These are phyloP conservation scores for Callimorpha dominula DNA, from an alignment of 2,888 invertebrate species.

Conservation along the genomic window DNA sequence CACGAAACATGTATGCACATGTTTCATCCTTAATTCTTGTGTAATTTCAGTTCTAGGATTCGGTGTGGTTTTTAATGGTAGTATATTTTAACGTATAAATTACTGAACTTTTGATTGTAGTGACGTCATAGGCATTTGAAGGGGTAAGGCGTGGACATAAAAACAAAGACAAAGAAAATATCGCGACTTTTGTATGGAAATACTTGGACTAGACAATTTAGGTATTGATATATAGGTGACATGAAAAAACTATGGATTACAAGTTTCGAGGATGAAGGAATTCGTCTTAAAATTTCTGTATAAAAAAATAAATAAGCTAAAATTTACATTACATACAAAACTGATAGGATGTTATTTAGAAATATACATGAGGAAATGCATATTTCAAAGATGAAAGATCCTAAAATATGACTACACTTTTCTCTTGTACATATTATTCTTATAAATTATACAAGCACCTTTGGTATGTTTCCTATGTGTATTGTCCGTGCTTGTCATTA, in stretches of 20 bases:
- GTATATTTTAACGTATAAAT: not conserved
- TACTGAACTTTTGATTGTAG: not conserved
- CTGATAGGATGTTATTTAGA: too few species aligned
- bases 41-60: not conserved
- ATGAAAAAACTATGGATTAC: not conserved
- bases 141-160: too few species aligned
- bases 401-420: too few species aligned
- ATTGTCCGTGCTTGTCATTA: too few species aligned
- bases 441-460: too few species aligned
- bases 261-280: not conserved
- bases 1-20: slow-evolving; percentile 28
- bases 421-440: too few species aligned
- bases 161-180: not conserved
- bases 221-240: not conserved
- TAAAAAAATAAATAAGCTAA: not conserved
- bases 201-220: not conserved
- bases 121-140: not conserved
- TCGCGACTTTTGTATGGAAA: not conserved
- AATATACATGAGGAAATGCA: too few species aligned
- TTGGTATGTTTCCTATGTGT: too few species aligned
- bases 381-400: too few species aligned
- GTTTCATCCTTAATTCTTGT: slow-evolving; percentile 1
- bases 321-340: not conserved
- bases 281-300: too few species aligned
- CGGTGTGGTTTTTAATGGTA: not conserved